Conservation (phyloP, 2,888 invertebrate genomes). For the Sarcophaga caerulescens region DNA sequence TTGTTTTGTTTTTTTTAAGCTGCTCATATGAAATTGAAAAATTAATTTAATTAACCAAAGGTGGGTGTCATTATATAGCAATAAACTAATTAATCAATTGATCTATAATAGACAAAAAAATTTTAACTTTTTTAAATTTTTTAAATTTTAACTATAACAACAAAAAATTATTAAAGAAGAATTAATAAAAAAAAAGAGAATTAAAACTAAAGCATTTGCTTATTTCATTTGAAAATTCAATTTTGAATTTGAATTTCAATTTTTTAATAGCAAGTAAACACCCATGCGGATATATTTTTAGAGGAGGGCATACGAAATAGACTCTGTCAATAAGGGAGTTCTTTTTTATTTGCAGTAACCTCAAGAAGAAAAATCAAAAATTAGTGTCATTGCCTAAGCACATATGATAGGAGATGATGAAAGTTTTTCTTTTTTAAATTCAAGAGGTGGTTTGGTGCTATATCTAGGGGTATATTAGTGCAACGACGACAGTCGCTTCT, state of each 20-base stretch:
- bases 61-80: slow-evolving; percentile 53
- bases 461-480: too few relatives aligned
- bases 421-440: too few relatives aligned
- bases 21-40: neutral
- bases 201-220: too few relatives aligned
- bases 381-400: too few relatives aligned
- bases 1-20: neutral
- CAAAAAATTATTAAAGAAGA: neutral
- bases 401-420: too few relatives aligned
- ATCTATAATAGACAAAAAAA: slow-evolving; percentile 17
- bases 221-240: neutral
- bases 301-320: neutral
- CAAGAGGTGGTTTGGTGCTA: too few relatives aligned
- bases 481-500: too few relatives aligned
- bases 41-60: slow-evolving; percentile 31
- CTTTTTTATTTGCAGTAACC: neutral
- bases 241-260: too few relatives aligned
- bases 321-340: neutral
- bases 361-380: too few relatives aligned
- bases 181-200: too few relatives aligned
- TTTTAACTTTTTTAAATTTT: too few relatives aligned
- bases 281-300: slow-evolving; percentile 19
- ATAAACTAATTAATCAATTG: slow-evolving; percentile 61
- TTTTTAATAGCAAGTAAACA: slow-evolving; percentile 30
- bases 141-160: neutral